phyloP scores from a whole-genome alignment of 2,113 vertebrate species.

The Pseudopipra pipra region DNA sequence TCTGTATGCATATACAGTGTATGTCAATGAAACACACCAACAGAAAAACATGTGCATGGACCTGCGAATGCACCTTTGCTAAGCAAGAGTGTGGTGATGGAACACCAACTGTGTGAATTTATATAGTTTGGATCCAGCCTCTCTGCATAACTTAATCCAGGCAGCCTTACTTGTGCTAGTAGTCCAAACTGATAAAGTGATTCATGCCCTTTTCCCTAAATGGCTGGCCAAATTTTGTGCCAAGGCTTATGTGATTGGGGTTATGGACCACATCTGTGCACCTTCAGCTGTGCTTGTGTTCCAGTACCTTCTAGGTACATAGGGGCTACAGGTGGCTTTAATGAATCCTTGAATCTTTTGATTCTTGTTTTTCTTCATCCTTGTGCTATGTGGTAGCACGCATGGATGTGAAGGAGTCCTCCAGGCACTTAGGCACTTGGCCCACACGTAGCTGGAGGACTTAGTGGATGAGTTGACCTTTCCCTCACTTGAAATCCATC shows the following conservation, averaged over 20 bases:
- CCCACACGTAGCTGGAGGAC: neutral
- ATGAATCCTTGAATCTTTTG: neutral
- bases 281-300: neutral
- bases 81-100: neutral
- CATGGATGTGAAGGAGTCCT: neutral
- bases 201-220: neutral
- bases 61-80: accelerated
- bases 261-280: neutral
- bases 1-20: neutral
- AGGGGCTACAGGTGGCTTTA: neutral
- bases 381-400: neutral
- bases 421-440: neutral
- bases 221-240: neutral
- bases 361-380: neutral
- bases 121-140: neutral
- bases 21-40: neutral
- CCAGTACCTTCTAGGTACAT: neutral
- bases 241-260: accelerated
- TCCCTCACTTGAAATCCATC: neutral
- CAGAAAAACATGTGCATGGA: neutral
- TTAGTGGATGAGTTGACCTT: neutral
- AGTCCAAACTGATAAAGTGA: too few species aligned
- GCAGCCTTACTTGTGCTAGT: too few species aligned
- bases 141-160: neutral
- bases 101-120: neutral